Evolutionary conservation across 1,140 invertebrate species (phyloP).

Genomic region (Lamellibrachia luymesi): DNA sequence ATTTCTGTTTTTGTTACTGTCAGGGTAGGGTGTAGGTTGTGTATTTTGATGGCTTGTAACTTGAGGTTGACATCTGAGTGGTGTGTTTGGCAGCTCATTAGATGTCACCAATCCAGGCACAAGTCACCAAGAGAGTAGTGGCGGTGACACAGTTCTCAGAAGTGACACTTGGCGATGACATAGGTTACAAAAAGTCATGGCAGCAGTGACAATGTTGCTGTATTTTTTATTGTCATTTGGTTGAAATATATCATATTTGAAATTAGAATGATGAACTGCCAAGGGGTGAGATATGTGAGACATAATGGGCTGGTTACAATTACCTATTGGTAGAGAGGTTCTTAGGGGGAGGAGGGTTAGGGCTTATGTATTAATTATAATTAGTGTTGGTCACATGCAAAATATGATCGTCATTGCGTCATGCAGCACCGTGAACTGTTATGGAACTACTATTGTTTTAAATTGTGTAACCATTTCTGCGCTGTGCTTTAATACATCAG

Average conservation of each 20-base stretch:
- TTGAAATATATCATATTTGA: not conserved
- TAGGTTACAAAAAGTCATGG: not conserved
- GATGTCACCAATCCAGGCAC: not conserved
- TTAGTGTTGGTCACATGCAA: too few relatives aligned
- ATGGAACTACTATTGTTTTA: too few relatives aligned
- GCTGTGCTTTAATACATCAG: too few relatives aligned
- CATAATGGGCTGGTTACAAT: too few relatives aligned
- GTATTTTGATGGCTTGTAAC: not conserved
- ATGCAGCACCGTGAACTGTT: too few relatives aligned
- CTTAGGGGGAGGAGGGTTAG: too few relatives aligned
- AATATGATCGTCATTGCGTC: too few relatives aligned
- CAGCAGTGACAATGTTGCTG: not conserved
- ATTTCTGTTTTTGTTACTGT: too few relatives aligned
- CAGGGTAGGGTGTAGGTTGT: not conserved
- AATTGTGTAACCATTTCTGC: too few relatives aligned
- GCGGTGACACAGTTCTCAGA: not conserved
- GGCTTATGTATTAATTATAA: too few relatives aligned
- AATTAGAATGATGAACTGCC: not conserved
- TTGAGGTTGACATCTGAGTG: not conserved
- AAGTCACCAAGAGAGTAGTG: not conserved
- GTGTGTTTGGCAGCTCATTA: not conserved
- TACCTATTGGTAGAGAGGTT: too few relatives aligned
- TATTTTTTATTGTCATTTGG: not conserved
- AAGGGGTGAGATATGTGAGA: not conserved
- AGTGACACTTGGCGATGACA: not conserved